Evolutionary conservation across 2,888 invertebrate genomes (phyloP), one percentile per base, ranked within the genome.

Genomic region (Patella ulyssiponensis): DNA sequence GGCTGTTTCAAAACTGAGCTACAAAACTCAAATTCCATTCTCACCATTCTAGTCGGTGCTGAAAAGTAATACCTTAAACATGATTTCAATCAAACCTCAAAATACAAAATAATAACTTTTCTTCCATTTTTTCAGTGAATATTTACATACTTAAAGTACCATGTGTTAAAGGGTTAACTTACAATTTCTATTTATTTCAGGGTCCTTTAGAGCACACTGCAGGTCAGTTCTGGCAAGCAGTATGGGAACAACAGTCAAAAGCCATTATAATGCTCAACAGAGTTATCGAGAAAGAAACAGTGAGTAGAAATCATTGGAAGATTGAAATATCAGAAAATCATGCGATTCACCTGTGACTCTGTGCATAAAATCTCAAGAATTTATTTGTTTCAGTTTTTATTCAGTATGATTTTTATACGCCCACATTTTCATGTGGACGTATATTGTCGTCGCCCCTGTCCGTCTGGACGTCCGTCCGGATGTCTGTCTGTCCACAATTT

Each of bases 221-320:
- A 73, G 95, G 95, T 78, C 98, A 98, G 91, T 98, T 98, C 92
- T 99, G 98, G 98, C 93, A 97, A 78, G 98, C 98, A 98, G 95
- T 98, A 27, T 98, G 98, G 98, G 97, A 98, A 92, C 97, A 98
- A 92, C 94, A 95, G 84, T 95, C 95, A 84, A 95, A 94, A 92
- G 97, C 96, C 56, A 95, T 98, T 87, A 93, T 98, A 76, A 99
- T 99, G 98, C 94, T 99, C 84, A 98, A 98, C 92, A 96, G 96
- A 93, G 93, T 98, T 73, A 95, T 97, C 81, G 98, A 99, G 92
- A 98, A 98, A 92, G 96, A 95, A 91, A 96, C 96, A 92, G 94
- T 94, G 89, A 88, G 91, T 87, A 12, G 17, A 54, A 27, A 52
- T n/a, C 23, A 9, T 56, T 73, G 53, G 23, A 17, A 53, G 72